These are phyloP conservation scores for Ornithoptera alexandrae DNA, from an alignment of 2,888 invertebrate genomes.

Conservation along the genomic window DNA sequence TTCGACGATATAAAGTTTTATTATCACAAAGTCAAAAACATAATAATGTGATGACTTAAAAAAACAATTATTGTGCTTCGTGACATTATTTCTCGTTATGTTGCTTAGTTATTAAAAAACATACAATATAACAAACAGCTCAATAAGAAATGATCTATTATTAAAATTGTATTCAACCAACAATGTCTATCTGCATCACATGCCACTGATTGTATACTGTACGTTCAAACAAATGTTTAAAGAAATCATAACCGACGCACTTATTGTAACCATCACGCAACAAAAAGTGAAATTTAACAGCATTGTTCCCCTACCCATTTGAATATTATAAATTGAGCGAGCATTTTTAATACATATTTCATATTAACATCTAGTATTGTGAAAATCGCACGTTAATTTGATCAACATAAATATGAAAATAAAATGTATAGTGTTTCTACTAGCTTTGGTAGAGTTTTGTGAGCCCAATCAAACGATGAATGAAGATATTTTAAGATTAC, in stretches of 20 bases:
- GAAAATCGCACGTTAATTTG: not conserved
- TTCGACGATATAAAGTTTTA: too few species aligned
- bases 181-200: conserved; percentile 38
- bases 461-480: conserved; percentile 38
- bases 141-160: not conserved
- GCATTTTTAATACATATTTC: conserved; percentile 36
- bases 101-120: not conserved
- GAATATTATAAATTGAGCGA: conserved; percentile 50
- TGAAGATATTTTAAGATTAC: conserved; percentile 30
- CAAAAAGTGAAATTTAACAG: conserved; percentile 51
- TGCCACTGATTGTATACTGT: conserved; percentile 40
- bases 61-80: not conserved
- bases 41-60: too few species aligned
- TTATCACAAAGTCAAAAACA: too few species aligned
- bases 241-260: conserved; percentile 49
- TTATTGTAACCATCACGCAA: conserved; percentile 49
- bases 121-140: too few species aligned
- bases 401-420: conserved; percentile 33
- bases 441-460: conserved; percentile 41
- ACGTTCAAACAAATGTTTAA: conserved; percentile 43
- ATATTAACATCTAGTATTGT: conserved; percentile 31
- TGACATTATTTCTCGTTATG: not conserved
- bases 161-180: conserved; percentile 13
- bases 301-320: conserved; percentile 53
- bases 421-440: conserved; percentile 31